Base-by-base conservation (phyloP, 92 coral and sea anemone species). In the Porites evermanni region DNA sequence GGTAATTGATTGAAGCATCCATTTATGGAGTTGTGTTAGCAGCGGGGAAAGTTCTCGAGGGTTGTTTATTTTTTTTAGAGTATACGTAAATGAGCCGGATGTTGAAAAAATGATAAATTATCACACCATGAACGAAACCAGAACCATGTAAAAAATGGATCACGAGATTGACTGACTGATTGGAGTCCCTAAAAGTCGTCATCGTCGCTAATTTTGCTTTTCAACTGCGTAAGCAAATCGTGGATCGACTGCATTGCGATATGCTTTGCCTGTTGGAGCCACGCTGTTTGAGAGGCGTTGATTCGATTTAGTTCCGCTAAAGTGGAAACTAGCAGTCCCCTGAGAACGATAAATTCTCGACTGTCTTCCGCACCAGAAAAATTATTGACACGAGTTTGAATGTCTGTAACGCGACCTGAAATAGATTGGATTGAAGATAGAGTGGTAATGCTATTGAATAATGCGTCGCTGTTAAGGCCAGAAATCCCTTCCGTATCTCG, bases 211-310 rank as follows among this genome's bases (percentile, higher is more conserved):
- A 93, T 92, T 72, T 88, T 93, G 44, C 91, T 85, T 68, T 92
- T 93, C 1, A 94, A 82, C 3, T 79, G 84, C 21, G 26, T 75
- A 0, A 94, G 71, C 52, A 94, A 81, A 67, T 88, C 80, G 56
- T 80, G 82, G 23, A 94, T 84, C 1, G 96, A 95, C 72, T 88
- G 89, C 81, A 88, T 73, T 0, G 95, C 95, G 87, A 94, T 93
- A 12, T 76, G 74, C 61, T 89, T 93, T 13, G 98, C 94, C 18
- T 82, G 88, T 29, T 88, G 93, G 47, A 94, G 79, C 98, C 98
- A 94, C 20, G 85, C 82, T 14, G 89, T 84, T 0, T 89, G 93
- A 23, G 70, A 78, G 2, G 95, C 67, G 59, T 91, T 78, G 12
- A 94, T 77, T 20, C 98, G 83, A 23, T 87, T 83, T 13, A 94